These are phyloP conservation scores for Cantharis rustica DNA, from an alignment of 2,888 invertebrate species.

Conservation along the genomic window DNA sequence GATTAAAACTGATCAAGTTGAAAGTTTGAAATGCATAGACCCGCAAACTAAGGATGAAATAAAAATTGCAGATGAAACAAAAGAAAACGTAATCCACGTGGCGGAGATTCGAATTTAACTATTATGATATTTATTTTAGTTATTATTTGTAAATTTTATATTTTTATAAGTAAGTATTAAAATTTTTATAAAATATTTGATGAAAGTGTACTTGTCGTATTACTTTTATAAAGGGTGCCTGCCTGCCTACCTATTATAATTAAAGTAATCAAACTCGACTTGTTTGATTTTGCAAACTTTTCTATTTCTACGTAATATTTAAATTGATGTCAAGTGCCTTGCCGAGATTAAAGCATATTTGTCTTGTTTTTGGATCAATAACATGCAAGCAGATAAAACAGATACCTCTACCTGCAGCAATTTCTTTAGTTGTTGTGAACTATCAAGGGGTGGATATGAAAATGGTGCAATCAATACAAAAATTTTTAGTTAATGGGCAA, in stretches of 20 bases:
- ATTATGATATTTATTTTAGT: neutral
- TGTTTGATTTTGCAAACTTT: neutral
- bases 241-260: too few relatives aligned
- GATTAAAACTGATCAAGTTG: neutral
- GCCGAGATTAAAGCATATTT: neutral
- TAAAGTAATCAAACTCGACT: neutral
- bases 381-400: neutral
- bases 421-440: neutral
- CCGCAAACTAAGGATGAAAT: neutral
- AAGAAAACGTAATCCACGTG: neutral
- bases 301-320: neutral
- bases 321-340: neutral
- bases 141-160: neutral
- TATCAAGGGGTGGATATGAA: conserved; percentile 4
- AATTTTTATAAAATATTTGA: neutral
- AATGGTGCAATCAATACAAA: conserved; percentile 39
- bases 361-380: neutral
- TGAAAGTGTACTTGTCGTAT: neutral
- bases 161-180: neutral
- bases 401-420: neutral
- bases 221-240: neutral
- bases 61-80: neutral
- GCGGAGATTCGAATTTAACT: neutral
- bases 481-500: conserved; percentile 35
- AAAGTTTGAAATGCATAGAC: neutral